Conservation (phyloP, 2,797 vertebrate genomes). For the Pterois miles region DNA sequence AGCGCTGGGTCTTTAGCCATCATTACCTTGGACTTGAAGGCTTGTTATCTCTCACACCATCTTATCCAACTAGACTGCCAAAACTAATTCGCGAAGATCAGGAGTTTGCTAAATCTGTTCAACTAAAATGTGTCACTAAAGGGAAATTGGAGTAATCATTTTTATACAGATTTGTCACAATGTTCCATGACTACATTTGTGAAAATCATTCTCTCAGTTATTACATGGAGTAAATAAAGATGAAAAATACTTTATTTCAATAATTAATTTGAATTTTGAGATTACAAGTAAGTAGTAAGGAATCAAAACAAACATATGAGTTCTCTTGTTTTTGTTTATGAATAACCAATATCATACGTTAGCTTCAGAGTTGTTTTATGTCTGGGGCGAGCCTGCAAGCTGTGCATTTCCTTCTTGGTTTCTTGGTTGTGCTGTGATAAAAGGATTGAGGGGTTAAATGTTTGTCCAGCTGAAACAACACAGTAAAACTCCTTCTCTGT, state of each 20-base stretch:
- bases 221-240: neutral
- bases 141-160: constrained; percentile 4
- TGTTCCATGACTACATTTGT: neutral
- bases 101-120: constrained; percentile 32
- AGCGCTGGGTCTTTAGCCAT: constrained; percentile 64
- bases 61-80: constrained; percentile 33
- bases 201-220: neutral
- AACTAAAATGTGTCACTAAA: constrained; percentile 25
- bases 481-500: constrained; percentile 79
- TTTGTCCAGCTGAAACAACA: constrained; percentile 84
- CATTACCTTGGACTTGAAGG: constrained; percentile 68
- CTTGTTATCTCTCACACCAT: constrained; percentile 62
- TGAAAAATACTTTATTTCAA: neutral
- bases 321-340: constrained; percentile 26
- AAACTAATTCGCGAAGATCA: constrained; percentile 50
- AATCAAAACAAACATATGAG: neutral
- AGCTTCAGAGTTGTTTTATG: constrained; percentile 38
- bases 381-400: constrained; percentile 57
- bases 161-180: neutral
- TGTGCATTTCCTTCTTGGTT: constrained; percentile 62
- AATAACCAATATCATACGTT: constrained; percentile 29
- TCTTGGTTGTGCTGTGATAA: constrained; percentile 64
- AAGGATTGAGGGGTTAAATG: constrained; percentile 80
- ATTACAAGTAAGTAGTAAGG: neutral
- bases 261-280: neutral